A percentile compares a stretch with the other conserved stretches of the same genome.
phyloP scores from a whole-genome alignment of 1,140 invertebrate species.

The Catajapyx aquilonaris region DNA sequence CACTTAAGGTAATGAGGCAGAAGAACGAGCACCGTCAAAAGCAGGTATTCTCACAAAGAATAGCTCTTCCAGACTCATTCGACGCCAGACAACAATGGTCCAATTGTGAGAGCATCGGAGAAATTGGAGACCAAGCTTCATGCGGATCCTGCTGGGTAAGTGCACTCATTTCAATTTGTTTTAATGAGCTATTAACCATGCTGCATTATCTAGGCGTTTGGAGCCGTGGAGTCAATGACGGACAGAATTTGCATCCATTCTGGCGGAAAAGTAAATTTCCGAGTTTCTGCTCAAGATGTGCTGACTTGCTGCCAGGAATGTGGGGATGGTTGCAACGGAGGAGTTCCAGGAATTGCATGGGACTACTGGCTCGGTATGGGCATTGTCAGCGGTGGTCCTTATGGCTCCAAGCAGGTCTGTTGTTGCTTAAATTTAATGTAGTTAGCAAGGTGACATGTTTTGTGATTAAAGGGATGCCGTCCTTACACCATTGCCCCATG shows the following conservation, averaged over 20 bases:
- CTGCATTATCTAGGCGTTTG: conserved; percentile 31
- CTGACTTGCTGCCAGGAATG: conserved; percentile 31
- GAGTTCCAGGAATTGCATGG: conserved; percentile 32
- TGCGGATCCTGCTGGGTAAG: conserved; percentile 23
- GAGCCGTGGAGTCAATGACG: conserved; percentile 38
- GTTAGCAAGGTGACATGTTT: no score
- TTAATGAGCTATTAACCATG: conserved; percentile 2
- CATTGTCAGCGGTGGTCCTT: not conserved
- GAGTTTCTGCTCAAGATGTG: conserved; percentile 31
- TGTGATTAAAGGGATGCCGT: conserved; percentile 30
- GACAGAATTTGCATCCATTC: conserved; percentile 35
- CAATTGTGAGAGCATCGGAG: conserved; percentile 24
- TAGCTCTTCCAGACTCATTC: conserved; percentile 19
- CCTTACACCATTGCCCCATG: conserved; percentile 35
- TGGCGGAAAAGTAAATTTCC: conserved; percentile 22
- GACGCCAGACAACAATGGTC: conserved; percentile 30
- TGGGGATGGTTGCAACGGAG: conserved; percentile 33
- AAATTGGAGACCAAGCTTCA: conserved; percentile 21
- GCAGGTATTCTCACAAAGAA: no score
- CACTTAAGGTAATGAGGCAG: no score
- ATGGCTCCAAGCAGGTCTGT: conserved; percentile 11
- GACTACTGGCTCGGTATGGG: conserved; percentile 21
- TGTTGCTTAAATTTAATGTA: no score
- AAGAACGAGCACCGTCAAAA: no score
- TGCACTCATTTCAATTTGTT: not conserved